Evolutionary conservation across 2,797 vertebrate species (phyloP).

Genomic region (Sciaenops ocellatus): DNA sequence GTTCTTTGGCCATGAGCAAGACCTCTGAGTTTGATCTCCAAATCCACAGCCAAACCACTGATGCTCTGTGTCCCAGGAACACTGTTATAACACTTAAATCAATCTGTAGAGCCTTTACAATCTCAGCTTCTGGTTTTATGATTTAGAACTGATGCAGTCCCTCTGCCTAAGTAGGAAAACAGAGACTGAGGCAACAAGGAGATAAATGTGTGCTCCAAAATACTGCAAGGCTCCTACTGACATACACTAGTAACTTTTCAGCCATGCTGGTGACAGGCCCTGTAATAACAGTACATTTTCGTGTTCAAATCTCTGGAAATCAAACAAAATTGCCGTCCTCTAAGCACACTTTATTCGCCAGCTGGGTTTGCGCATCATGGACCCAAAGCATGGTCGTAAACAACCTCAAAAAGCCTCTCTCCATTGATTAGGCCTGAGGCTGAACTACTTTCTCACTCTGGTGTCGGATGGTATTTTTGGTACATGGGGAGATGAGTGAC

Average conservation of each 20-base stretch:
- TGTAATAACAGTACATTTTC: slow-evolving; percentile 65
- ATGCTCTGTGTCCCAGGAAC: slow-evolving; percentile 60
- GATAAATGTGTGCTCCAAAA: slow-evolving; percentile 61
- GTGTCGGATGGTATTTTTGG: slow-evolving; percentile 76
- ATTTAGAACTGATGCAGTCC: slow-evolving; percentile 66
- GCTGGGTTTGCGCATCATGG: slow-evolving; percentile 67
- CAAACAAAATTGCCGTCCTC: slow-evolving; percentile 67
- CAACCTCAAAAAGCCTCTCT: slow-evolving; percentile 79
- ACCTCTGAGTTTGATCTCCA: slow-evolving; percentile 68
- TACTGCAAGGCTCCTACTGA: slow-evolving; percentile 50
- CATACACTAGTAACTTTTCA: slow-evolving; percentile 53
- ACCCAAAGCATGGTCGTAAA: slow-evolving; percentile 72
- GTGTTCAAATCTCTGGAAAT: slow-evolving; percentile 70
- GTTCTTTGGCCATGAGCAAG: slow-evolving; percentile 55
- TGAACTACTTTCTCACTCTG: slow-evolving; percentile 81
- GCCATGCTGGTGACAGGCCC: slow-evolving; percentile 57
- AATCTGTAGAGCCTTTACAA: slow-evolving; percentile 50
- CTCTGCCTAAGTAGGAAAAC: slow-evolving; percentile 70
- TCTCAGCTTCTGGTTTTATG: slow-evolving; percentile 72
- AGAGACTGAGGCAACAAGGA: slow-evolving; percentile 68
- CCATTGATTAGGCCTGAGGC: slow-evolving; percentile 82
- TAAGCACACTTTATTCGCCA: slow-evolving; percentile 63
- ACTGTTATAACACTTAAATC: slow-evolving; percentile 78
- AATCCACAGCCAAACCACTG: slow-evolving; percentile 66
- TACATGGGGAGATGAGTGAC: slow-evolving; percentile 72